Conservation (phyloP, 2,888 invertebrate genomes). For the Nesidiocoris tenuis region DNA sequence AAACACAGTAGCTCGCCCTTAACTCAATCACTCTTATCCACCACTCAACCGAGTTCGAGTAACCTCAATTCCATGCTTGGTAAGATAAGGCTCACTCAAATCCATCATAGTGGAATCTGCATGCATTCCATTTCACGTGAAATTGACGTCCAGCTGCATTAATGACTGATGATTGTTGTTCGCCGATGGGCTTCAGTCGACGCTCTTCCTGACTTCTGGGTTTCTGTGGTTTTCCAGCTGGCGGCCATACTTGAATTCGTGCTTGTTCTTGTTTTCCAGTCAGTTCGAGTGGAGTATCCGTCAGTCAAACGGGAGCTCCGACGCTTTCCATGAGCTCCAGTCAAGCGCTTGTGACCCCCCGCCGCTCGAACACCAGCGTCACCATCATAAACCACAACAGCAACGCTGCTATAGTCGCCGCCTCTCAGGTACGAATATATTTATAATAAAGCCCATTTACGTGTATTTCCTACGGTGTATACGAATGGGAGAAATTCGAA, state of each 20-base stretch:
- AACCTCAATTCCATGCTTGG: slow-evolving; percentile 41
- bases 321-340: slow-evolving; percentile 45
- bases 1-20: slow-evolving; percentile 51
- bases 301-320: slow-evolving; percentile 43
- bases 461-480: not conserved
- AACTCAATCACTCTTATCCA: slow-evolving; percentile 48
- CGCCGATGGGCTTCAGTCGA: no score
- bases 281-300: slow-evolving; percentile 42
- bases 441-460: not conserved
- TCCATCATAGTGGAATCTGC: not conserved
- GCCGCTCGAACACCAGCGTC: slow-evolving; percentile 66
- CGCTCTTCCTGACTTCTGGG: no score
- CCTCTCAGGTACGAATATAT: slow-evolving; percentile 52
- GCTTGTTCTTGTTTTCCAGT: no score
- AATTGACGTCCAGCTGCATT: no score
- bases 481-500: no score
- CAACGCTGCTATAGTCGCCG: slow-evolving; percentile 51
- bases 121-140: not conserved
- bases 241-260: not conserved
- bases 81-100: slow-evolving; percentile 10
- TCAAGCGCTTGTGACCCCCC: slow-evolving; percentile 48
- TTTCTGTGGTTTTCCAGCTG: no score
- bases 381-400: slow-evolving; percentile 67
- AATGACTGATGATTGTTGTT: no score
- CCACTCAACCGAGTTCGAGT: slow-evolving; percentile 40